Evolutionary conservation across 2,113 vertebrate species (phyloP).

Genomic region (Ammodytes dubius): DNA sequence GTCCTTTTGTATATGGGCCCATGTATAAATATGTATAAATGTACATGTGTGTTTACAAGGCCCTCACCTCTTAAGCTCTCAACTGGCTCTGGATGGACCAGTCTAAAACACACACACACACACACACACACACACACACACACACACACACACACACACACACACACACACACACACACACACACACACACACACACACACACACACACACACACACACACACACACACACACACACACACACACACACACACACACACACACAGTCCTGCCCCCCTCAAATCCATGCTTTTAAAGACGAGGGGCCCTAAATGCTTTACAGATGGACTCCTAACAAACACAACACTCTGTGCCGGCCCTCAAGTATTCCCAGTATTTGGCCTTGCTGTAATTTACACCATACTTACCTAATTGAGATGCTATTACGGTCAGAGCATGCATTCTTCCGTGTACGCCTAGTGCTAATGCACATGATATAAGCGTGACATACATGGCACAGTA

Average conservation of each 20-base stretch:
- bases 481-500: constrained; percentile 46
- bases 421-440: constrained; percentile 75
- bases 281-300: constrained; percentile 68
- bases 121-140: constrained; percentile 40
- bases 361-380: constrained; percentile 82
- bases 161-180: constrained; percentile 27
- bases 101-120: constrained; percentile 61
- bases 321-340: constrained; percentile 83
- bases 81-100: constrained; percentile 51
- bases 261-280: constrained; percentile 58
- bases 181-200: constrained; percentile 37
- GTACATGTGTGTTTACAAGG: constrained; percentile 65
- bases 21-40: constrained; percentile 54
- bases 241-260: constrained; percentile 37
- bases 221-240: constrained; percentile 47
- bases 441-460: constrained; percentile 53
- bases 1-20: constrained; percentile 39
- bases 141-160: constrained; percentile 40
- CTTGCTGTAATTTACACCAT: constrained; percentile 82
- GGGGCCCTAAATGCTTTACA: constrained; percentile 82
- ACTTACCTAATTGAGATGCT: constrained; percentile 82
- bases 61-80: constrained; percentile 52
- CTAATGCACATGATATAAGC: constrained; percentile 70
- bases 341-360: constrained; percentile 71
- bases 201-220: constrained; percentile 22